These are phyloP conservation scores for Hyposoter dolosus DNA, from an alignment of 2,888 invertebrate species.

Conservation along the genomic window DNA sequence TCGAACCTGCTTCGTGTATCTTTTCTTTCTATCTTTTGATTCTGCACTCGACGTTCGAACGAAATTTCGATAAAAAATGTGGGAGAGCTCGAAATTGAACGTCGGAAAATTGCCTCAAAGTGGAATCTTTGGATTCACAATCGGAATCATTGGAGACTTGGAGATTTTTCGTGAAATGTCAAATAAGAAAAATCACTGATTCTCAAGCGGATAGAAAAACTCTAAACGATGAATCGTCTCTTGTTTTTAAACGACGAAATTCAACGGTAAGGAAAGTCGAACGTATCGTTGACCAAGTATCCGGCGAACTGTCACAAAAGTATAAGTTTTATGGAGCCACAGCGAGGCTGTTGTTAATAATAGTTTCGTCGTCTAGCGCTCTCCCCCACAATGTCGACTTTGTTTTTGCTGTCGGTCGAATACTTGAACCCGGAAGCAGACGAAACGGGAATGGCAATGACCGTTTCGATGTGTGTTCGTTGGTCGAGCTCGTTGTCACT, in stretches of 20 bases:
- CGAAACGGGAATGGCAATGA: conserved; percentile 48
- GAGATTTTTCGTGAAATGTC: background rate
- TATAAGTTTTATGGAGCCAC: background rate
- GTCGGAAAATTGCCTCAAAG: background rate
- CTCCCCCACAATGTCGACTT: conserved; percentile 36
- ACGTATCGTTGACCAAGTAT: conserved; percentile 23
- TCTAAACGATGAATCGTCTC: background rate
- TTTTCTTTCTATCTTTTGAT: background rate
- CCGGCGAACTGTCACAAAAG: conserved; percentile 37
- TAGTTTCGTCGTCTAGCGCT: conserved; percentile 54
- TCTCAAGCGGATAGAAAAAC: no score
- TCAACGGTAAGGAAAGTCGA: conserved; percentile 3
- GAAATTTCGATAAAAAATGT: background rate
- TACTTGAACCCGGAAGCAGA: conserved; percentile 53
- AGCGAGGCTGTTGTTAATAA: conserved; percentile 47
- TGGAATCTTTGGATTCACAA: background rate
- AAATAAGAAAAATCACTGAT: background rate
- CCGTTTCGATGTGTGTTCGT: conserved; percentile 40
- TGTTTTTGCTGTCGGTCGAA: conserved; percentile 38
- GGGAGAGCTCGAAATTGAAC: background rate
- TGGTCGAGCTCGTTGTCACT: conserved; percentile 7
- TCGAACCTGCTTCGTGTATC: background rate
- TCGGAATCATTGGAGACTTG: background rate
- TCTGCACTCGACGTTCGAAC: background rate
- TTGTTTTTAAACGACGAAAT: background rate